A percentile compares a stretch with the other conserved stretches of the same genome.
Conservation (phyloP, 2,888 invertebrate genomes). For the Hypercompe scribonia region DNA sequence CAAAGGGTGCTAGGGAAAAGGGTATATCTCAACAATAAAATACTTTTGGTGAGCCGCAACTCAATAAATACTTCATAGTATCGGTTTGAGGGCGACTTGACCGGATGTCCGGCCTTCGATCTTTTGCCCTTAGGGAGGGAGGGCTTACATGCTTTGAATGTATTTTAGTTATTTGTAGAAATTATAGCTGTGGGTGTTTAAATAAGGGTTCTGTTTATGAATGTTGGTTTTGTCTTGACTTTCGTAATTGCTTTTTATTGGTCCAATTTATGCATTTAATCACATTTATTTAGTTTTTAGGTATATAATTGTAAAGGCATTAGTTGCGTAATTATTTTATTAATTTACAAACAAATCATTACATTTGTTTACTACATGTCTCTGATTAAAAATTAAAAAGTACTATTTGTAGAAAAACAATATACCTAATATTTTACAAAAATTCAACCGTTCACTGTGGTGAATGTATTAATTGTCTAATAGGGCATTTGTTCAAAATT, state of each 20-base stretch:
- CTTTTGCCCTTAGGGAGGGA: slow-evolving; percentile 75
- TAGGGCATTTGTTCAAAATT: slow-evolving; percentile 37
- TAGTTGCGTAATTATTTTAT: not conserved
- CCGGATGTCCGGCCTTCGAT: slow-evolving; percentile 83
- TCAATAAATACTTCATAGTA: slow-evolving; percentile 87
- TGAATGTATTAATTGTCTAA: slow-evolving; percentile 15
- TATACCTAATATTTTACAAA: no score
- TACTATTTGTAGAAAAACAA: not conserved
- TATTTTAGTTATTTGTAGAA: slow-evolving; percentile 65
- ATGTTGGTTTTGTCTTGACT: slow-evolving; percentile 31
- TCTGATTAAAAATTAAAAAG: not conserved
- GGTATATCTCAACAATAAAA: slow-evolving; percentile 82
- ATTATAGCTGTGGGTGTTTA: slow-evolving; percentile 52
- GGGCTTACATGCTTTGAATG: slow-evolving; percentile 68
- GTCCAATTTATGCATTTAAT: not conserved
- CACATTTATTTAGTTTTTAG: not conserved
- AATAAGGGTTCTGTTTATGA: slow-evolving; percentile 37
- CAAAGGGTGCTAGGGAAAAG: slow-evolving; percentile 66
- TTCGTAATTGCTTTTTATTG: slow-evolving; percentile 3
- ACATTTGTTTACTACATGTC: not conserved
- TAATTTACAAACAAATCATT: not conserved
- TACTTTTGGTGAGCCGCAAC: slow-evolving; percentile 84
- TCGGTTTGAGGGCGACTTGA: slow-evolving; percentile 80
- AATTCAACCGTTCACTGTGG: no score
- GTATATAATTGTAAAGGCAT: not conserved